Percentiles rank a stretch among this genome's conserved stretches.
These are phyloP conservation scores for Tachuris rubrigastra DNA, from an alignment of 2,113 vertebrate species.

Conservation along the genomic window DNA sequence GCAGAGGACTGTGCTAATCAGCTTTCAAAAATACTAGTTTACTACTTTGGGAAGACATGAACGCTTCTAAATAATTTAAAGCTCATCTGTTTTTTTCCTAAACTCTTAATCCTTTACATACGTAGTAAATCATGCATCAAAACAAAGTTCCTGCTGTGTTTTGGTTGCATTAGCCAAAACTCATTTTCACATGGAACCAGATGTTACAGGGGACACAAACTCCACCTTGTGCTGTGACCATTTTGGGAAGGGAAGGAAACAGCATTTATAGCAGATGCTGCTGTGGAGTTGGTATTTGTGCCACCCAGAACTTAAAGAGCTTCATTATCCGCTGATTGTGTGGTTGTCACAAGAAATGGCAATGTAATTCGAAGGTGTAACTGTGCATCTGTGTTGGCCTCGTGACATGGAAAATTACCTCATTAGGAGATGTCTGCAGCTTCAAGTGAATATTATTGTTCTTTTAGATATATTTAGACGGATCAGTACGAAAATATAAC, in stretches of 20 bases:
- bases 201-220: background rate
- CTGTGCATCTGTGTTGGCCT: background rate
- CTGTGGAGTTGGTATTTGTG: background rate
- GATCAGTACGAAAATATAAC: background rate
- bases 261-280: background rate
- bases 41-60: background rate
- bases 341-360: background rate
- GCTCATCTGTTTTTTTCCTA: background rate
- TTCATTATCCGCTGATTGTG: background rate
- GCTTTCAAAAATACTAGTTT: background rate
- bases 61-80: background rate
- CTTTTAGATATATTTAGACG: background rate
- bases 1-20: background rate
- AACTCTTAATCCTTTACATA: background rate
- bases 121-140: background rate
- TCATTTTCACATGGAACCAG: background rate
- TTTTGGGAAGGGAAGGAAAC: background rate
- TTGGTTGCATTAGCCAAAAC: background rate
- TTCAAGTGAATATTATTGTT: background rate
- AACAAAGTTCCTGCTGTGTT: background rate
- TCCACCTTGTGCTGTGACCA: background rate
- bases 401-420: background rate
- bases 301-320: background rate
- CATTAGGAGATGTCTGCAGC: background rate
- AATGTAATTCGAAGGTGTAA: rapidly evolving